phyloP scores from a whole-genome alignment of 1,140 invertebrate species.

The Paraescarpia echinospica region DNA sequence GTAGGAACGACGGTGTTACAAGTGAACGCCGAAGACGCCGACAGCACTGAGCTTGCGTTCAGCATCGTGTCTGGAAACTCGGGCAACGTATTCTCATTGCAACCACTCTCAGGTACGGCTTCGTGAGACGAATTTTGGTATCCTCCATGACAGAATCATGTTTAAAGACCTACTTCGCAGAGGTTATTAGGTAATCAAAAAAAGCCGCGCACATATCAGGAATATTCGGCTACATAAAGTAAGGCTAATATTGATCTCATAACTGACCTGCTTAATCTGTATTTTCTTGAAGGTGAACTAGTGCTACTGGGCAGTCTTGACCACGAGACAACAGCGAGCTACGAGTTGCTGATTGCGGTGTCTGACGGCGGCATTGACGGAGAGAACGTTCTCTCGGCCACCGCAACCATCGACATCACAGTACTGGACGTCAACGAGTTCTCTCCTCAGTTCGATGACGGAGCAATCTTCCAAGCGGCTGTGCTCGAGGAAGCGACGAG shows the following conservation, averaged over 20 bases:
- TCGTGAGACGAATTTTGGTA: no score
- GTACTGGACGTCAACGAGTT: not conserved
- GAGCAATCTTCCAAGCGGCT: not conserved
- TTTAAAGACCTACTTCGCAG: no score
- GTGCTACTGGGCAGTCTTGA: not conserved
- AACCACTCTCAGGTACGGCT: not conserved
- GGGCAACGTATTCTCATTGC: not conserved
- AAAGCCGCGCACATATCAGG: no score
- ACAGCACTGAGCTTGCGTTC: not conserved
- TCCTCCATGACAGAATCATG: no score
- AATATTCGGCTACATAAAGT: no score
- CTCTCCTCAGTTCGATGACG: not conserved
- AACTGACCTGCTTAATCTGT: not conserved
- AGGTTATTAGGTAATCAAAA: no score
- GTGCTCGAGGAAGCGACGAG: not conserved
- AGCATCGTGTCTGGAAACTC: not conserved
- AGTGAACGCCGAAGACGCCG: not conserved
- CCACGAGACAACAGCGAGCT: not conserved
- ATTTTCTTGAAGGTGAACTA: not conserved
- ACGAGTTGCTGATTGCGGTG: not conserved
- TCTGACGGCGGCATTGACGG: slow-evolving; percentile 11
- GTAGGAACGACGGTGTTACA: not conserved
- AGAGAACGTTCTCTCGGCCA: slow-evolving; percentile 6
- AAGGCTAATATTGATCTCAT: no score
- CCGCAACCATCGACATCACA: not conserved